phyloP scores from a whole-genome alignment of 2,797 vertebrate genomes.

The Pipistrellus pipistrellus region DNA sequence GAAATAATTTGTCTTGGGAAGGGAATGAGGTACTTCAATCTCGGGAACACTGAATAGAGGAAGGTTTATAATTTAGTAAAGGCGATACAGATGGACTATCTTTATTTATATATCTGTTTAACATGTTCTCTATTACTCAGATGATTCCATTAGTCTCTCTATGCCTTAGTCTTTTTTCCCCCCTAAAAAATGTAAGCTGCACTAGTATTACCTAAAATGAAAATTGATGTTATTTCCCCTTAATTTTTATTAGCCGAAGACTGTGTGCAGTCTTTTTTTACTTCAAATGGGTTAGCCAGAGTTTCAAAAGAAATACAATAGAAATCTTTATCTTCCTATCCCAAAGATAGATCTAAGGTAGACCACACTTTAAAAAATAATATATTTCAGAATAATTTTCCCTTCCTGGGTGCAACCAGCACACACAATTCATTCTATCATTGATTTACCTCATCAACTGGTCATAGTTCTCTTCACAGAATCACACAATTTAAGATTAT shows the following conservation, averaged over 20 bases:
- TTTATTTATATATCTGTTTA: not conserved
- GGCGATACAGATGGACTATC: not conserved
- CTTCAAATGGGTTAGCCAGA: not conserved
- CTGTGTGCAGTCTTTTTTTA: not conserved
- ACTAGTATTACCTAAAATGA: not conserved
- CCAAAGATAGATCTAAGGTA: not conserved
- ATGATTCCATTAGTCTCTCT: not conserved
- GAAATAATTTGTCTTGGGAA: slow-evolving; percentile 44
- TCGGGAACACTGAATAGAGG: not conserved
- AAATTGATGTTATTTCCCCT: not conserved
- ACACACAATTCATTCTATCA: not conserved
- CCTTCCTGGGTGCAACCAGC: not conserved
- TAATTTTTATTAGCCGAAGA: not conserved
- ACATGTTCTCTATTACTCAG: not conserved
- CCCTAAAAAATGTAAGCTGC: not conserved
- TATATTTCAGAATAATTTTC: slow-evolving; percentile 1
- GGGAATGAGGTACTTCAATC: not conserved
- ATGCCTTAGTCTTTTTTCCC: not conserved
- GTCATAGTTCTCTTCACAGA: not conserved
- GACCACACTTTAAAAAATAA: not conserved
- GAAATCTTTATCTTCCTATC: not conserved
- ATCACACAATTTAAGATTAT: slow-evolving; percentile 2
- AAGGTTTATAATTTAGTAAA: not conserved
- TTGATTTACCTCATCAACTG: not conserved
- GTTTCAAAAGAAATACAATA: not conserved